A percentile compares a stretch with the other conserved stretches of the same genome.
phyloP scores from a whole-genome alignment of 2,888 invertebrate genomes.

The Schizaphis graminum region DNA sequence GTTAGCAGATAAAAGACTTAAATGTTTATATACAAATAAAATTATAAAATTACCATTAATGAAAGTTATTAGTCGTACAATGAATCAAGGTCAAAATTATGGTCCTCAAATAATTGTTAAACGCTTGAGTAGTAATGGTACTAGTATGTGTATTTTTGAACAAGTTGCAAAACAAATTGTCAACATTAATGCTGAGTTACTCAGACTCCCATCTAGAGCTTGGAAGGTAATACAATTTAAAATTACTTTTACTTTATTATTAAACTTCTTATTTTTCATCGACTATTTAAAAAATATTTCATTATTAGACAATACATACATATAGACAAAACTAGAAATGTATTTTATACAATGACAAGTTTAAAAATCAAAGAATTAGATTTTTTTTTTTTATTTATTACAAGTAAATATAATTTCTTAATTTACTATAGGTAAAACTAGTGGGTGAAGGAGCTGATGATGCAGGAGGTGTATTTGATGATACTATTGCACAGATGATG shows the following conservation, averaged over 20 bases:
- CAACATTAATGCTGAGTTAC: constrained; percentile 74
- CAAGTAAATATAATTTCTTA: constrained; percentile 10
- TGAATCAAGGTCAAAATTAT: constrained; percentile 78
- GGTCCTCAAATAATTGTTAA: constrained; percentile 78
- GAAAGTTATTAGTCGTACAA: constrained; percentile 77
- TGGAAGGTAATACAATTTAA: constrained; percentile 74
- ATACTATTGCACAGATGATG: constrained; percentile 80
- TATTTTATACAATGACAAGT: background rate
- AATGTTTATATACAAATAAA: constrained; percentile 75
- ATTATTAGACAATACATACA: background rate
- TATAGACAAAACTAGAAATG: background rate
- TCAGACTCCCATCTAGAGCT: constrained; percentile 76
- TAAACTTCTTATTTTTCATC: background rate
- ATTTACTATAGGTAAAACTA: constrained; percentile 73
- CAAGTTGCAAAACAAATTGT: constrained; percentile 78
- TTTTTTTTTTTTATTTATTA: background rate
- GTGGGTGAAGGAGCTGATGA: constrained; percentile 80
- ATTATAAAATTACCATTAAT: constrained; percentile 78
- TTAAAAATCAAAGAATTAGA: background rate
- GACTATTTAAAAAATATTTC: background rate
- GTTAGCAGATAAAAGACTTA: constrained; percentile 72
- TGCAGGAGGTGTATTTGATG: constrained; percentile 80
- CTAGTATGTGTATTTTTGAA: constrained; percentile 74
- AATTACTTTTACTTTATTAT: background rate
- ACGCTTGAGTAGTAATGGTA: constrained; percentile 75